These are phyloP conservation scores for Oryzias dopingdopingensis DNA, from an alignment of 2,797 vertebrate species.

Conservation along the genomic window DNA sequence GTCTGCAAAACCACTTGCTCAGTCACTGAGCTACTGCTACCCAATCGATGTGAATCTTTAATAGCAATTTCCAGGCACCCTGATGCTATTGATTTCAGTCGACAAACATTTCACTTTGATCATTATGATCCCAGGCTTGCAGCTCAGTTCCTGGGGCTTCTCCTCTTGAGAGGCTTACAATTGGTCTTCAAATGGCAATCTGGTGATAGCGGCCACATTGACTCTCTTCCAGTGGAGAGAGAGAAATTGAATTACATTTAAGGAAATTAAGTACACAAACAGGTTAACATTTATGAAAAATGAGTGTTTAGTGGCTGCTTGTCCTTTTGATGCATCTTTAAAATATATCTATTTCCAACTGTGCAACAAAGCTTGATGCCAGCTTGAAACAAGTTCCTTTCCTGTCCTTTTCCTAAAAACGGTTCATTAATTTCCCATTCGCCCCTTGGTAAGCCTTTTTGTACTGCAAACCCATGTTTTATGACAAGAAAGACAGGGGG, in stretches of 20 bases:
- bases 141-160: slow-evolving; percentile 67
- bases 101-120: slow-evolving; percentile 77
- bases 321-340: slow-evolving; percentile 3
- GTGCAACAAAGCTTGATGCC: slow-evolving; percentile 35
- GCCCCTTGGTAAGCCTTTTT: slow-evolving; percentile 48
- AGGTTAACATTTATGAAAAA: slow-evolving; percentile 38
- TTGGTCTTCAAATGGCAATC: slow-evolving; percentile 62
- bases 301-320: slow-evolving; percentile 7
- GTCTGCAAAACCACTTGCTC: slow-evolving; percentile 45
- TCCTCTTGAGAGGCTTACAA: slow-evolving; percentile 50
- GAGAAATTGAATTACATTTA: slow-evolving; percentile 41
- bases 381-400: slow-evolving; percentile 28
- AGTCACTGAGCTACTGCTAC: slow-evolving; percentile 53
- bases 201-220: slow-evolving; percentile 36
- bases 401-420: slow-evolving; percentile 24
- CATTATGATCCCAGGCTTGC: slow-evolving; percentile 67
- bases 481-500: slow-evolving; percentile 27
- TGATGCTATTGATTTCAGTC: slow-evolving; percentile 72
- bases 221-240: slow-evolving; percentile 36
- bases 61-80: slow-evolving; percentile 75
- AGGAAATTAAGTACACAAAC: slow-evolving; percentile 43
- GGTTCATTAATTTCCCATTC: slow-evolving; percentile 54
- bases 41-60: slow-evolving; percentile 71
- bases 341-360: slow-evolving; percentile 11
- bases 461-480: slow-evolving; percentile 54